Conservation (phyloP, 2,797 vertebrate species). For the Myotis vivesi region DNA sequence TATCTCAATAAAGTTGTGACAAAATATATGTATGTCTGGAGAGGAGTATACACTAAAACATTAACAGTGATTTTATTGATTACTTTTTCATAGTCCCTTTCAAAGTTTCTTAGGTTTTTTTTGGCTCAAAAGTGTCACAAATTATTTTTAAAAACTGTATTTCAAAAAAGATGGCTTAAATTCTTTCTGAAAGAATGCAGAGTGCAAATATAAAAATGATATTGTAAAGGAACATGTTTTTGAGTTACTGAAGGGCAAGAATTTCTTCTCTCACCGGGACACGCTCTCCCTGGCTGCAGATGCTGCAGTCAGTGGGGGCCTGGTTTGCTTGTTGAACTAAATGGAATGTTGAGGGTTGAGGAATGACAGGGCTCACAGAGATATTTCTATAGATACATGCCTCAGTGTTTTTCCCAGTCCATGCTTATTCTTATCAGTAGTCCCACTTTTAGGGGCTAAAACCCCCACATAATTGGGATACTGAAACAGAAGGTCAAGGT, state of each 20-base stretch:
- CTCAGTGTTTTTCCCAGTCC: neutral
- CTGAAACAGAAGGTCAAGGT: neutral
- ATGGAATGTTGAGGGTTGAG: neutral
- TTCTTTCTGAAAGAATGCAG: neutral
- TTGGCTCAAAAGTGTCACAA: neutral
- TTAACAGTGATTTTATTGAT: neutral
- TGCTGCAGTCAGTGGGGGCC: neutral
- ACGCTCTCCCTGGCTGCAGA: neutral
- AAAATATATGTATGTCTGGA: neutral
- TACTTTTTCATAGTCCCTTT: neutral
- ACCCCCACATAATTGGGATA: neutral
- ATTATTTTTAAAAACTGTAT: neutral
- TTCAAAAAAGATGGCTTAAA: neutral
- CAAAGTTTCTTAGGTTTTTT: neutral
- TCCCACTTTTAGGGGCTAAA: neutral
- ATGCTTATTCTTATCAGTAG: neutral
- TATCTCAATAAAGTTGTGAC: neutral
- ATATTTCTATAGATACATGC: neutral
- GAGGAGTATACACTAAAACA: neutral
- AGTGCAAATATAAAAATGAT: neutral
- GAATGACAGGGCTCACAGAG: neutral
- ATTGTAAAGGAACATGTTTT: neutral
- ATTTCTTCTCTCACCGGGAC: neutral
- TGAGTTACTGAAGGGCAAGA: neutral
- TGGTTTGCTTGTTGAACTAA: neutral